phyloP scores from a whole-genome alignment of 64 coral and sea anemone genomes.

The Platygyra sinensis region DNA sequence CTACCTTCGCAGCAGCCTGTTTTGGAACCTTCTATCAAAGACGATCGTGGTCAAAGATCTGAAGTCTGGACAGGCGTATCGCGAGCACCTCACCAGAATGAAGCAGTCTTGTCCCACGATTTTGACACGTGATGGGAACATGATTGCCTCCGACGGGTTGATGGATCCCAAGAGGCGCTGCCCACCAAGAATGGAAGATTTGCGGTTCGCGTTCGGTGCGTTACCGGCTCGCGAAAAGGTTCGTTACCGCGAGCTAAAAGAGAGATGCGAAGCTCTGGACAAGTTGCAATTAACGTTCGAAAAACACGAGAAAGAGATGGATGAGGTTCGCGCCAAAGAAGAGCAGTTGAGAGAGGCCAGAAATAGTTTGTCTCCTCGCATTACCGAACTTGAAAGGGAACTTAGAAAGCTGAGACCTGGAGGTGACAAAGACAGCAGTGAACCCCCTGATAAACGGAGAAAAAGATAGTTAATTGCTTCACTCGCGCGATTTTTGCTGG shows the following conservation, averaged over 20 bases:
- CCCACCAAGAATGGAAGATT: constrained; percentile 40
- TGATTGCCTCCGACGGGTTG: constrained; percentile 84
- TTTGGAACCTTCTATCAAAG: constrained; percentile 77
- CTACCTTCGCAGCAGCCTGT: constrained; percentile 61
- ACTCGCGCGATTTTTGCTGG: neutral
- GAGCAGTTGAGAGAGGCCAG: constrained; percentile 50
- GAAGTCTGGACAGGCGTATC: constrained; percentile 75
- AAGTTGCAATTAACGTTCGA: constrained; percentile 31
- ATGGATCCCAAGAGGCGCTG: constrained; percentile 81
- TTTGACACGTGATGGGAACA: constrained; percentile 74
- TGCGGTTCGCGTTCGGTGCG: constrained; percentile 70
- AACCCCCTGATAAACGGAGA: constrained; percentile 58
- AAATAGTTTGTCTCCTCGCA: constrained; percentile 51
- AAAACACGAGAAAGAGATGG: constrained; percentile 22
- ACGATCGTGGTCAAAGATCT: constrained; percentile 82
- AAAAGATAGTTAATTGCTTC: constrained; percentile 12
- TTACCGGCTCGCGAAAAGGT: constrained; percentile 59
- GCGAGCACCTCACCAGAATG: constrained; percentile 79
- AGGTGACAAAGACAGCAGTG: constrained; percentile 30
- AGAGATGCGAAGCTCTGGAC: constrained; percentile 19
- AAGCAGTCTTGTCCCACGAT: constrained; percentile 75
- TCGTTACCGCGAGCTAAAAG: constrained; percentile 27
- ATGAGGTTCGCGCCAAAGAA: constrained; percentile 19
- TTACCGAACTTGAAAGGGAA: constrained; percentile 68
- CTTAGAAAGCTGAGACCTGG: constrained; percentile 64